Base-by-base conservation (phyloP, 2,888 invertebrate species). In the Eucriotettix oculatus region DNA sequence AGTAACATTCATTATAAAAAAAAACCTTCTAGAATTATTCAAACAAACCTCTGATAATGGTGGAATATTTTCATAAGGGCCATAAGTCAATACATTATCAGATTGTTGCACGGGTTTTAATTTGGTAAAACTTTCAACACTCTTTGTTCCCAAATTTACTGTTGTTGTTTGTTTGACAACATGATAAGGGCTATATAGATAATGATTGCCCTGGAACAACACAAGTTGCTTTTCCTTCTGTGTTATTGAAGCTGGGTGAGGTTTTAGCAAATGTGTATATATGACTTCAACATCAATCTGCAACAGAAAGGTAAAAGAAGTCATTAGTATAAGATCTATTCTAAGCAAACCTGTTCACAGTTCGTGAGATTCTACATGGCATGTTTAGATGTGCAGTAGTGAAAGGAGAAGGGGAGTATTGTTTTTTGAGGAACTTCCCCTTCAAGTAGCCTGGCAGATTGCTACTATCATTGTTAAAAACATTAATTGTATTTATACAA, bases 201-300 rank as follows among this genome's bases (percentile, higher is more conserved):
- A 90, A 61, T 90, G 79, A 69, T 86, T 91, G 41, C 94, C 95
- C 65, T 78, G 81, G 71, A 87, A 97, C 66, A 87, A 82, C 0
- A 99, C 91, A 64, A 94, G 78, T 70, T 99, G 99, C 68, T 91
- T 90, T 69, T 99, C 98, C 64, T 89, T 85, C 72, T 99, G 99
- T 0, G 84, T 80, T 63, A 99, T 95, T 66, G 86, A 82, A 11
- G 83, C 84, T 1, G 99, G 99, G 74, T 88, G 90, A 0, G 98
- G 92, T 42, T 76, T 72, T 42, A 97, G 76, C 16, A 83, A 79
- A 70, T 91, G 87, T 0, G 87, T 85, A 57, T 85, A 83, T 0
- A 90, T 82, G 10, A 83, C 78, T 69, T 94, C 91, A 0, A 91
- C 75, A 44, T 79, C 78, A 40, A 75, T 65, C 65, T 65, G 29